Conservation (phyloP, 2,113 vertebrate genomes). For the Petromus typicus region DNA sequence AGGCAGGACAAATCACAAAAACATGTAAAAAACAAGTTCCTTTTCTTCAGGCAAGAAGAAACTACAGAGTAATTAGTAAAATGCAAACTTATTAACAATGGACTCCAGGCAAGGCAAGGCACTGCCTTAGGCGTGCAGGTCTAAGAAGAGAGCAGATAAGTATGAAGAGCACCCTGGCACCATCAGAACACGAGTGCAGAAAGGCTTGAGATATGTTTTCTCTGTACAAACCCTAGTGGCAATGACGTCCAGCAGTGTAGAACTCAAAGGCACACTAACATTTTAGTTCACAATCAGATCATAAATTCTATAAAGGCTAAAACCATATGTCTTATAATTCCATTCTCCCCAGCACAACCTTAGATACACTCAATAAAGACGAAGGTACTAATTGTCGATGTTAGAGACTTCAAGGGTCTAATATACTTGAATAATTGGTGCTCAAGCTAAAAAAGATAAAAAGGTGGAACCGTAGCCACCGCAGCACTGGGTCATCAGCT, state of each 20-base stretch:
- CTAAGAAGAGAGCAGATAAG: neutral
- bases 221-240: neutral
- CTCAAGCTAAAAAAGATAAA: neutral
- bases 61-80: neutral
- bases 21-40: neutral
- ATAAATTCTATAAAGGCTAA: neutral
- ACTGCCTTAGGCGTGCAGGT: neutral
- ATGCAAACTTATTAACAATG: neutral
- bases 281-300: constrained; percentile 5
- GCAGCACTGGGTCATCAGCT: neutral
- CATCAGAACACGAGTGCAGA: neutral
- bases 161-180: neutral
- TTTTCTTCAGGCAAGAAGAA: constrained; percentile 19
- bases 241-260: neutral
- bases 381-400: neutral
- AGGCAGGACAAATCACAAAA: neutral
- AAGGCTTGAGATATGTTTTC: neutral
- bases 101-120: no score
- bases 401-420: neutral
- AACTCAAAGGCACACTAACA: neutral
- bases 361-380: neutral
- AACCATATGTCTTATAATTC: neutral
- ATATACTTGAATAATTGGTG: neutral
- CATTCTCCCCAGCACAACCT: neutral
- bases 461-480: neutral